Conservation (phyloP, 2,113 vertebrate species). For the Mirza zaza region DNA sequence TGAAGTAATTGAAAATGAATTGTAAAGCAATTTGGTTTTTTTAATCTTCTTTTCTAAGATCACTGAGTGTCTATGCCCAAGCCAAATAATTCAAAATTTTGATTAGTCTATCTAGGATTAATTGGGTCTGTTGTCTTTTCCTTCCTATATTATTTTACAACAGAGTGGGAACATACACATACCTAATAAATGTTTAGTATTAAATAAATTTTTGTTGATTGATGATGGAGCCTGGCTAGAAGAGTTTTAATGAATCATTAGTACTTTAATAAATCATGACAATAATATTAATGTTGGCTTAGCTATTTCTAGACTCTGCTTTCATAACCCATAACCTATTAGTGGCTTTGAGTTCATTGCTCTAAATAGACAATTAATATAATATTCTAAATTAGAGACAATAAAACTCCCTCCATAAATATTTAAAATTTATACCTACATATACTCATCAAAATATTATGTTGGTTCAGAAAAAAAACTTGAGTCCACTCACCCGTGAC, state of each 20-base stretch:
- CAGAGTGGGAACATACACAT: neutral
- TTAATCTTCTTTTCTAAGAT: neutral
- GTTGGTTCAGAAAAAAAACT: neutral
- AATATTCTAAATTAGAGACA: neutral
- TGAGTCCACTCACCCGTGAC: neutral
- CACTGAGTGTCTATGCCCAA: neutral
- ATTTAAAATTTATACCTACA: neutral
- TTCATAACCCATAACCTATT: neutral
- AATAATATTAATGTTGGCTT: constrained; percentile 39
- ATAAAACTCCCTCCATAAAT: neutral
- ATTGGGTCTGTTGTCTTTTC: neutral
- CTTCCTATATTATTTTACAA: neutral
- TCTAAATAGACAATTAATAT: neutral
- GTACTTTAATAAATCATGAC: constrained; percentile 65
- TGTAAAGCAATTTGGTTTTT: neutral
- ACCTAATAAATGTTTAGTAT: constrained; percentile 41
- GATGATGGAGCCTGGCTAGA: constrained; percentile 48
- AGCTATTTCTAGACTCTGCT: constrained; percentile 36
- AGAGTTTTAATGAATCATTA: constrained; percentile 62
- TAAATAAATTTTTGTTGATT: constrained; percentile 62
- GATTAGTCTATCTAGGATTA: neutral
- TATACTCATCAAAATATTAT: neutral
- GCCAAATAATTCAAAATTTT: constrained; percentile 23
- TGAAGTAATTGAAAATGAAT: neutral
- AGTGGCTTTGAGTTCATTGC: constrained; percentile 19